Evolutionary conservation across 2,888 invertebrate genomes (phyloP), one percentile per base, ranked within the genome.

Genomic region (Zygogramma bicolorata): DNA sequence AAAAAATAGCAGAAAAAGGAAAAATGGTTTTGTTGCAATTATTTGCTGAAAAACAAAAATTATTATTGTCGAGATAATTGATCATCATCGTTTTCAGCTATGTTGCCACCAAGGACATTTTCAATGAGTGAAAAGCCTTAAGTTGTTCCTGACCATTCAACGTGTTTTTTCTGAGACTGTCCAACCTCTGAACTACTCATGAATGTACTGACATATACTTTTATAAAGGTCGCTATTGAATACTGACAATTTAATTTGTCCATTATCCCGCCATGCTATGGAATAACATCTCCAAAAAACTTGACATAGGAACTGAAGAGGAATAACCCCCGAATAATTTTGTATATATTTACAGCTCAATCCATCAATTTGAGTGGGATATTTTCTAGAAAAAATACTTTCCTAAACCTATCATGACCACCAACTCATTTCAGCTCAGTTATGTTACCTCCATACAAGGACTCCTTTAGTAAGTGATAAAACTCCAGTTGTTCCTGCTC

Each of bases 201-300:
- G 89, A 99, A 99, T 87, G 97, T 97, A n/a, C 75, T 95, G 86
- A 99, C 97, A 89, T 99, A 99, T 20, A 99, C 99, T 88, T 99
- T 98, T 58, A 99, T 98, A 89, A 99, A 99, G 34, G 98, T 98
- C 53, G 98, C 99, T 99, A 99, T 99, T 76, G 99, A 91, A 89
- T 98, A 98, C 89, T 99, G 99, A 87, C 99, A 99, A 89, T 99
- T 99, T 89, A 99, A 99, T 77, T 99, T 93, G 88, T 99, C 99
- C 97, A 99, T 97, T 82, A 99, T 96, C 57, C 99, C 99, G 75
- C 99, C 99, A 89, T 99, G 99, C 0, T 99, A 99, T 18, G 99
- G 99, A 86, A 99, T 99, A 81, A 98, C 94, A 87, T 98, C 98
- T 68, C 98, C 98, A 88, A 99, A 99, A 88, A 99, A 99, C 97